These are phyloP conservation scores for Steromphala cineraria DNA, from an alignment of 2,888 invertebrate species.

Conservation along the genomic window DNA sequence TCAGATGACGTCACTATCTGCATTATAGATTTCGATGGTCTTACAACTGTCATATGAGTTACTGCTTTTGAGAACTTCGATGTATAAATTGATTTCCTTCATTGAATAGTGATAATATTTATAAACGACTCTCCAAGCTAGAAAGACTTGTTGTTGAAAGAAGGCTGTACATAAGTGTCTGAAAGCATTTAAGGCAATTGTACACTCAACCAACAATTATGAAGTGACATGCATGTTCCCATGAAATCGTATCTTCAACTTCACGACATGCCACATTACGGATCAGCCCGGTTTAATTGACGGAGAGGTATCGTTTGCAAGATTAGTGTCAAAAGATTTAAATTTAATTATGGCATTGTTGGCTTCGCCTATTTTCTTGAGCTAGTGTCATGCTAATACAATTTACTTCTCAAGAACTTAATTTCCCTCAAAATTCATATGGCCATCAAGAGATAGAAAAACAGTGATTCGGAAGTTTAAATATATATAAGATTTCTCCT, in stretches of 20 bases:
- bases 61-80: no score
- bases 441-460: constrained; percentile 13
- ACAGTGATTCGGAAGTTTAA: constrained; percentile 17
- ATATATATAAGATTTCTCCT: constrained; percentile 18
- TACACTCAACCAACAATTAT: neutral
- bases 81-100: no score
- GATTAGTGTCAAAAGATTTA: constrained; percentile 21
- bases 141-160: no score
- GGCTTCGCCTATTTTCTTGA: neutral
- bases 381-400: neutral
- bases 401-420: neutral
- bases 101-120: no score
- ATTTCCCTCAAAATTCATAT: constrained; percentile 16
- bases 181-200: no score
- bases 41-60: no score
- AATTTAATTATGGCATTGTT: constrained; percentile 17
- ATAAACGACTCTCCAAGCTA: no score
- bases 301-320: constrained; percentile 15
- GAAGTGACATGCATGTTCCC: neutral
- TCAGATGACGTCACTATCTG: no score
- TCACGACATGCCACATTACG: neutral
- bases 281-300: neutral
- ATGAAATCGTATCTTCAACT: neutral
- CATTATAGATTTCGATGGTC: no score
- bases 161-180: no score